These are phyloP conservation scores for Pyralis farinalis DNA, from an alignment of 2,888 invertebrate species.

Conservation along the genomic window DNA sequence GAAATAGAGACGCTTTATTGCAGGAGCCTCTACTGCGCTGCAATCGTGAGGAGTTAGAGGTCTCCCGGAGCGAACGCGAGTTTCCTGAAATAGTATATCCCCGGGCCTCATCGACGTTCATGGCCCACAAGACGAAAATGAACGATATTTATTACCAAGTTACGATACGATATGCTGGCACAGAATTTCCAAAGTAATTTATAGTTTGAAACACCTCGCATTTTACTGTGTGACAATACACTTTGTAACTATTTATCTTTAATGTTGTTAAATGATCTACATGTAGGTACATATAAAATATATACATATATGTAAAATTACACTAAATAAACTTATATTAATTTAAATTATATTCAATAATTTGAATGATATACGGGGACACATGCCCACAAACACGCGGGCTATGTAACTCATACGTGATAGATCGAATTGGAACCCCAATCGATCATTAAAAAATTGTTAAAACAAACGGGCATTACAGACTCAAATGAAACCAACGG, in stretches of 20 bases:
- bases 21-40: constrained; percentile 11
- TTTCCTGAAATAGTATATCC: constrained; percentile 30
- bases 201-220: constrained; percentile 63
- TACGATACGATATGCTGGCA: constrained; percentile 58
- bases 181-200: constrained; percentile 70
- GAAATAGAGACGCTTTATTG: constrained; percentile 10
- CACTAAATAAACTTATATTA: too few relatives aligned
- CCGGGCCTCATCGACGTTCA: constrained; percentile 49
- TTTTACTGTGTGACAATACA: constrained; percentile 24
- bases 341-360: too few relatives aligned
- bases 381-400: too few relatives aligned
- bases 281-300: too few relatives aligned
- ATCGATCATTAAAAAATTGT: too few relatives aligned
- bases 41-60: constrained; percentile 31
- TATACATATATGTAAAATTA: too few relatives aligned
- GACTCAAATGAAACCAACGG: too few relatives aligned
- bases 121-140: constrained; percentile 67
- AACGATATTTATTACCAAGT: constrained; percentile 68
- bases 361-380: too few relatives aligned
- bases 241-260: constrained; percentile 11
- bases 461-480: too few relatives aligned
- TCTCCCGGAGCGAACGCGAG: constrained; percentile 22
- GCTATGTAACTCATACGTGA: too few relatives aligned
- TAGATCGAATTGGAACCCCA: too few relatives aligned
- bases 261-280: background rate